Base-by-base conservation (phyloP, 2,113 vertebrate species). In the Gobius niger region DNA sequence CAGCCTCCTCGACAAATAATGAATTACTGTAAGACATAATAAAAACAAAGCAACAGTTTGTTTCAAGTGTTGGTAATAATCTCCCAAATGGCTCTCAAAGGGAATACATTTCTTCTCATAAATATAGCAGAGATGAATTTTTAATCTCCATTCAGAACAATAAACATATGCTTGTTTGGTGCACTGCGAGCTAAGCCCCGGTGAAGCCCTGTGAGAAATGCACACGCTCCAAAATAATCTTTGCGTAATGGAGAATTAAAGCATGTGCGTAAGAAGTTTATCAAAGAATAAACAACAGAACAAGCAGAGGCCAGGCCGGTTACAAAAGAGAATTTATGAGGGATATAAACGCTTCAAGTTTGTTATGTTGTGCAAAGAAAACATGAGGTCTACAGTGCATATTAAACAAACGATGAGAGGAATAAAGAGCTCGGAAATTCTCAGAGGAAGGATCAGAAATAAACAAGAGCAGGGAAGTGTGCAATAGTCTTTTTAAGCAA, bases 41-140 rank as follows among this genome's bases (percentile, higher is more conserved):
- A 53, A 72, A 78, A 53, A 41, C 49, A 19, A 46, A 64, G 64
- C 42, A 54, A 56, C 47, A 34, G 81, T 83, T 75, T 64, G 44
- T 51, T 72, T 78, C 59, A 53, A 68, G 34, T 69, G 67, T 59
- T 69, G 44, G 62, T 73, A 64, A 53, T 70, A 76, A 62, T 54
- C 53, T 76, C 70, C 69, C 65, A 47, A 44, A 42, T 57, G 73
- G 70, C 56, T 9, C 51, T 19, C 52, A 75, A 63, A 76, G 62
- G 59, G 24, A 72, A 65, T 56, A 50, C 15, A 52, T 59, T 18
- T 47, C 47, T n/a, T 51, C 42, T 63, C 44, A 68, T 67, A 70
- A 65, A 64, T 67, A 56, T 53, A 14, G 56, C 47, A 69, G 44
- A 50, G 47, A 67, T n/a, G 5, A 0, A 3, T 44, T 68, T 46